Base-by-base conservation (phyloP, 2,113 vertebrate species). In the Malaclemys terrapin region DNA sequence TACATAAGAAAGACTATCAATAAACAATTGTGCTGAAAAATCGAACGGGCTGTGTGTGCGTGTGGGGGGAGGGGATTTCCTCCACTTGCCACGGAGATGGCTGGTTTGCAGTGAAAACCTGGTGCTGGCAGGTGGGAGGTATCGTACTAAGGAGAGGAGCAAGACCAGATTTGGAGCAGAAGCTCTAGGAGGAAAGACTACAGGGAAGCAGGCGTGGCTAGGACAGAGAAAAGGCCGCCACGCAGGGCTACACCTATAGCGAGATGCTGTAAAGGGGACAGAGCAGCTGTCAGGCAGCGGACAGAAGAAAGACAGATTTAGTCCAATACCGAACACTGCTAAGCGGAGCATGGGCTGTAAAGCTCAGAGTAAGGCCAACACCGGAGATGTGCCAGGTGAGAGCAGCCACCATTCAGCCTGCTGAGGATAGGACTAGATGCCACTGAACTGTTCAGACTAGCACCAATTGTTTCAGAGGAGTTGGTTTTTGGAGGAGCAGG, bases 1-100 rank as follows among this genome's bases (percentile, higher is more conserved):
- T 65, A 90, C 94, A 85, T 90, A 91, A 95, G 94, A 96, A 91
- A 95, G 97, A 96, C 93, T 96, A 87, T 87, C 93, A 98, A 98
- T 98, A 98, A 98, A 98, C 90, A 81, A 89, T 96, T 93, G 97
- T 98, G 97, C 97, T 97, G 97, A 97, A 96, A 96, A 88, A 91
- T 93, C 53, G 89, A 80, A 0, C 1, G 17, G 45, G 20, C 45
- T 91, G 88, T 78, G 80, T 92, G 93, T 94, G 85, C 53, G 94
- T 84, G 5, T 92, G 82, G 54, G 54, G 13, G 6, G 35, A 3
- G 54, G 54, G 53, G 11, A 14, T 14, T 31, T 62, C 11, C 57
- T 31, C 11, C 12, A 6, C 27, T 29, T 62, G 57, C 57, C 27
- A 5, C 65, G 20, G 31, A 17, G n/a, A 38, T 38, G 65, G 35